A percentile compares a stretch with the other conserved stretches of the same genome.
phyloP scores from a whole-genome alignment of 1,140 invertebrate species.

The Cyclina sinensis region DNA sequence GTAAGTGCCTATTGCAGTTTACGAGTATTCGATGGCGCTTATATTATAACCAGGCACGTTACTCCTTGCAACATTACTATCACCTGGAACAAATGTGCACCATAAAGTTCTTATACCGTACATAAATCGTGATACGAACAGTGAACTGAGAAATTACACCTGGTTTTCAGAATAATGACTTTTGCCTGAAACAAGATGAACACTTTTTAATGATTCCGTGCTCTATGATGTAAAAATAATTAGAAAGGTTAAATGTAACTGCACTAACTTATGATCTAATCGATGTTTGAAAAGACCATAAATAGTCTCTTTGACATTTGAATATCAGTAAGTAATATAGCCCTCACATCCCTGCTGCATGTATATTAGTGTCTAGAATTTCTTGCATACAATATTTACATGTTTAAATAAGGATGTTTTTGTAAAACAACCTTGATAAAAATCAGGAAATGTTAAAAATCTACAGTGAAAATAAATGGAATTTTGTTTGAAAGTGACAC shows the following conservation, averaged over 20 bases:
- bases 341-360: too few species aligned
- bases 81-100: slow-evolving; percentile 14
- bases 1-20: neutral
- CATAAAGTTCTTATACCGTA: slow-evolving; percentile 1
- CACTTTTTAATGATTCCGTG: neutral
- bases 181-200: neutral
- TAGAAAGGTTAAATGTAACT: neutral
- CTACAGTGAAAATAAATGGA: too few species aligned
- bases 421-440: too few species aligned
- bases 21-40: neutral
- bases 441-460: too few species aligned
- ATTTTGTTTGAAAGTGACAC: too few species aligned
- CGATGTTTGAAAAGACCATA: too few species aligned
- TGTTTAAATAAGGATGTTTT: too few species aligned
- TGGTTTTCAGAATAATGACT: neutral
- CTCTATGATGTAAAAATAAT: neutral
- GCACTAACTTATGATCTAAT: neutral
- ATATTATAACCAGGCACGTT: neutral
- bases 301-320: too few species aligned
- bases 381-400: too few species aligned
- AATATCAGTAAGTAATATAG: too few species aligned
- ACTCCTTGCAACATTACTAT: neutral
- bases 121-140: neutral
- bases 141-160: neutral
- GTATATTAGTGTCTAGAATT: too few species aligned